Evolutionary conservation across 2,113 vertebrate species (phyloP).

Genomic region (Hiodon tergisus): DNA sequence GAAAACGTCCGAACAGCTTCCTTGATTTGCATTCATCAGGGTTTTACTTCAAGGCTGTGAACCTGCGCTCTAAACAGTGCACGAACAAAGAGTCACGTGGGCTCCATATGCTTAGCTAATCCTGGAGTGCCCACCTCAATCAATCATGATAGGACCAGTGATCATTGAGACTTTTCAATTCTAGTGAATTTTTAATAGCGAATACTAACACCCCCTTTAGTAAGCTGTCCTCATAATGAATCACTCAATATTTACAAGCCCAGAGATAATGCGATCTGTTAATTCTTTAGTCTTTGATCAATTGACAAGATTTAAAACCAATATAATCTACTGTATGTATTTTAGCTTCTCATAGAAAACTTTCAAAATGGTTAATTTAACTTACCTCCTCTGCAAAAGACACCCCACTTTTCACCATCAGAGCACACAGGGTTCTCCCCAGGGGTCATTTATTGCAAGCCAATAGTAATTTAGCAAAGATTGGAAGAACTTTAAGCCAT

Average conservation of each 20-base stretch:
- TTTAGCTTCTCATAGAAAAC: not conserved
- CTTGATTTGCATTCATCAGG: not conserved
- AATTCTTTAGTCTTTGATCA: no score
- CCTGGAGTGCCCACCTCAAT: not conserved
- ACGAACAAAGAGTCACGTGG: not conserved
- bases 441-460: not conserved
- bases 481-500: not conserved
- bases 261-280: not conserved
- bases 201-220: no score
- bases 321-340: no score
- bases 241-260: not conserved
- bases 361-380: not conserved
- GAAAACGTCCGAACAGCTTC: not conserved
- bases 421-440: not conserved
- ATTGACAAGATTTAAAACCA: no score
- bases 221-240: not conserved
- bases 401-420: constrained; percentile 1
- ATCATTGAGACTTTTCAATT: no score
- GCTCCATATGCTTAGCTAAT: not conserved
- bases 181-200: no score
- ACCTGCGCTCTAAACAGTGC: not conserved
- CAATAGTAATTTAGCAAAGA: not conserved
- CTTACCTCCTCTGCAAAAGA: not conserved
- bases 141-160: no score
- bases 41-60: not conserved